phyloP scores from a whole-genome alignment of 2,888 invertebrate species.

The Drosophila tanythrix region DNA sequence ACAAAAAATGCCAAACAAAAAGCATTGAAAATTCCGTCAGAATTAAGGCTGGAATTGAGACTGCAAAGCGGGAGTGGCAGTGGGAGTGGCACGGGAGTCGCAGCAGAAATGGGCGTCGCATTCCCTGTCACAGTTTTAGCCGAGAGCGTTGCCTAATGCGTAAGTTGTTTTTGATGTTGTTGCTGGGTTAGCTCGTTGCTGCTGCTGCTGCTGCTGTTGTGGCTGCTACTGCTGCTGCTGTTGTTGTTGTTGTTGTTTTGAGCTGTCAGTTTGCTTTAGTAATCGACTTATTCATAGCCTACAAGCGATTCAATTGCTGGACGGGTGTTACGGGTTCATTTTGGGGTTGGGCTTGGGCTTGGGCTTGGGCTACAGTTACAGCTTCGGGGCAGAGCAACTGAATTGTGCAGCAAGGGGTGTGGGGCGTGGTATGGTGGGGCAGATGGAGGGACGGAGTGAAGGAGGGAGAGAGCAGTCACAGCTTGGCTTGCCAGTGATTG shows the following conservation, averaged over 20 bases:
- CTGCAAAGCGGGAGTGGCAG: constrained; percentile 6
- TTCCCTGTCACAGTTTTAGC: constrained; percentile 1
- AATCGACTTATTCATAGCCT: constrained; percentile 80
- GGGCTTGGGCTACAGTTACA: not conserved
- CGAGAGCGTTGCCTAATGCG: constrained; percentile 25
- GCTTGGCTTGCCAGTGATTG: constrained; percentile 52
- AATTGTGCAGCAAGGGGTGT: not conserved
- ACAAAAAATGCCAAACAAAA: constrained; percentile 15
- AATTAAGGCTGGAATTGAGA: constrained; percentile 7
- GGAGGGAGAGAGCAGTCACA: constrained; percentile 23
- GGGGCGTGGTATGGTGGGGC: not conserved
- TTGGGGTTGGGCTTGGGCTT: not conserved
- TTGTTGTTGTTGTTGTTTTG: constrained; percentile 9
- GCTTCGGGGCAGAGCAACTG: not conserved
- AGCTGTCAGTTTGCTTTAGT: constrained; percentile 64
- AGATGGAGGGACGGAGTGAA: no score
- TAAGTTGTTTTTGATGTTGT: constrained; percentile 25
- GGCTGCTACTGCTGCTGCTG: not conserved
- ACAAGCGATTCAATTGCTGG: constrained; percentile 66
- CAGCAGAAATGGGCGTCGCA: not conserved
- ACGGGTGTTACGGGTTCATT: constrained; percentile 3
- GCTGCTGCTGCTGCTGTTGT: not conserved
- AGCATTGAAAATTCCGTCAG: constrained; percentile 15
- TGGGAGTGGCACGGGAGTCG: not conserved
- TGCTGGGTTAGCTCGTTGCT: constrained; percentile 11